phyloP scores from a whole-genome alignment of 2,113 vertebrate genomes.

The Garra rufa region DNA sequence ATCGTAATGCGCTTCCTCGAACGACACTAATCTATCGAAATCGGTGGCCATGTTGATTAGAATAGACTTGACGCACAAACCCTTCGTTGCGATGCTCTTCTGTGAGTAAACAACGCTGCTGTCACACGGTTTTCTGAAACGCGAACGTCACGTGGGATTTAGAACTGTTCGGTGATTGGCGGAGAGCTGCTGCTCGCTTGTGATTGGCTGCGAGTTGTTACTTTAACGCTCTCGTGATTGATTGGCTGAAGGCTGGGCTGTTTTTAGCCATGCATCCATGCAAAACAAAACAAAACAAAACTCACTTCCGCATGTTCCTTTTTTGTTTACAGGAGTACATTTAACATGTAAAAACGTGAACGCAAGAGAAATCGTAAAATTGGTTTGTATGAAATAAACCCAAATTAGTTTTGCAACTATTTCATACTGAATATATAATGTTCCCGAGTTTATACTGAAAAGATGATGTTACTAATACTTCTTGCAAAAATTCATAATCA shows the following conservation, averaged over 20 bases:
- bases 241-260: not conserved
- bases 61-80: not conserved
- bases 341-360: not conserved
- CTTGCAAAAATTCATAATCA: too few relatives aligned
- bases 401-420: too few relatives aligned
- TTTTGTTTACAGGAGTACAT: not conserved
- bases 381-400: too few relatives aligned
- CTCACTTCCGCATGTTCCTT: not conserved
- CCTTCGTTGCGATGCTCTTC: not conserved
- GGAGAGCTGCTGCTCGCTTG: not conserved
- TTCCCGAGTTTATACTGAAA: too few relatives aligned
- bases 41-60: conserved; percentile 69
- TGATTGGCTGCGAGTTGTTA: not conserved
- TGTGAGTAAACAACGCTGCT: conserved; percentile 67
- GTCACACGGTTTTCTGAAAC: conserved; percentile 45
- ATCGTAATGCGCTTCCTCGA: conserved; percentile 79
- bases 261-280: conserved; percentile 2
- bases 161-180: conserved; percentile 41
- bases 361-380: not conserved
- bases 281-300: not conserved
- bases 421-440: too few relatives aligned
- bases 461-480: too few relatives aligned
- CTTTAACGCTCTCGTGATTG: not conserved
- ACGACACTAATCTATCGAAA: conserved; percentile 67
- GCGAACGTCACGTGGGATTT: conserved; percentile 19